Percentiles rank a stretch among this genome's conserved stretches.
Evolutionary conservation across 2,113 vertebrate genomes (phyloP).

Genomic region (Halichoerus grypus): DNA sequence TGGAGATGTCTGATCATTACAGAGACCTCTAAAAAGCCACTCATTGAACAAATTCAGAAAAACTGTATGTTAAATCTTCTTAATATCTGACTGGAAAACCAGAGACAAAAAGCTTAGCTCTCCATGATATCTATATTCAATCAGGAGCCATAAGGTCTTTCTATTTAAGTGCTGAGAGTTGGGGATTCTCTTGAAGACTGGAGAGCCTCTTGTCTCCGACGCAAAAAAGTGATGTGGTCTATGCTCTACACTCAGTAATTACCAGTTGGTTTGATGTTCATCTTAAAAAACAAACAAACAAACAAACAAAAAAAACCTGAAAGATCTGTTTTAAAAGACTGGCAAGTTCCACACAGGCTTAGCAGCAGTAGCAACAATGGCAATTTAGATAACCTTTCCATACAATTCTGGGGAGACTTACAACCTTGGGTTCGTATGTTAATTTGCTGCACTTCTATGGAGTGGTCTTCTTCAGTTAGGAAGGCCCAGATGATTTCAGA

Average conservation of each 20-base stretch:
- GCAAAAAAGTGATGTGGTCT: neutral
- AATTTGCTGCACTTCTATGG: no score
- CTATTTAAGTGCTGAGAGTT: neutral
- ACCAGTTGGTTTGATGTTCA: no score
- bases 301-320: no score
- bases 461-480: neutral
- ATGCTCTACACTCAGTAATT: no score
- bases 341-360: no score
- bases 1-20: neutral
- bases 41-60: constrained; percentile 23
- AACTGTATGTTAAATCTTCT: neutral
- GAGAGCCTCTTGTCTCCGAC: neutral
- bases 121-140: neutral
- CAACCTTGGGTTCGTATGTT: no score
- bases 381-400: no score
- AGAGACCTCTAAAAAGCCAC: neutral
- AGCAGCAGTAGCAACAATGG: no score
- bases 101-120: neutral
- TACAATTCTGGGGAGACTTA: no score
- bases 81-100: neutral
- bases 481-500: neutral
- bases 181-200: neutral
- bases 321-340: no score
- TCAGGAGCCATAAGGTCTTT: neutral
- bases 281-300: no score